Conservation (phyloP, 2,113 vertebrate species). For the Ochotona princeps region DNA sequence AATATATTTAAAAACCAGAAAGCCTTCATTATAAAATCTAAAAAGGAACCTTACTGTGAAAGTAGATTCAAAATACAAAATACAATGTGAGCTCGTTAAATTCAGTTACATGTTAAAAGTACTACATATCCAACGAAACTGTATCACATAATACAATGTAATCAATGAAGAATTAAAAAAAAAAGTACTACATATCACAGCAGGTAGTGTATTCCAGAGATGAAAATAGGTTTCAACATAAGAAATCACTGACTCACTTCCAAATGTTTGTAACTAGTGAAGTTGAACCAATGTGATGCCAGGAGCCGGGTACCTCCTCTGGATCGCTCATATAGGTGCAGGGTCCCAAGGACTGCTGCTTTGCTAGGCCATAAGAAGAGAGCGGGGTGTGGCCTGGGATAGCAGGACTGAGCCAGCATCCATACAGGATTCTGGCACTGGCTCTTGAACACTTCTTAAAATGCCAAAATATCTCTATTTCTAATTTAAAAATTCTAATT, state of each 20-base stretch:
- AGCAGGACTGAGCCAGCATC: too few relatives aligned
- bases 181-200: background rate
- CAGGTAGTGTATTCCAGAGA: background rate
- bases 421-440: too few relatives aligned
- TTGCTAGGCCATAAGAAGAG: too few relatives aligned
- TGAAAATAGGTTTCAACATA: constrained; percentile 10
- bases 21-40: background rate
- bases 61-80: background rate
- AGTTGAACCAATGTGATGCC: too few relatives aligned
- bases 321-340: too few relatives aligned
- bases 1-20: background rate
- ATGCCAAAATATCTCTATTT: background rate
- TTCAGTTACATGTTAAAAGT: constrained; percentile 1
- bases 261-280: too few relatives aligned
- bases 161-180: too few relatives aligned
- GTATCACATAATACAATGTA: too few relatives aligned
- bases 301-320: too few relatives aligned
- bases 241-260: background rate
- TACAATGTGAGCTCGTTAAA: background rate
- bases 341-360: too few relatives aligned
- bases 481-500: background rate
- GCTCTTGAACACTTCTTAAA: background rate
- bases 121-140: background rate
- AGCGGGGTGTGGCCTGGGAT: too few relatives aligned
- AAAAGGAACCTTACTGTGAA: background rate